Evolutionary conservation across 23 tunicate genomes (phyloP).

Genomic region (Botrylloides violaceus): DNA sequence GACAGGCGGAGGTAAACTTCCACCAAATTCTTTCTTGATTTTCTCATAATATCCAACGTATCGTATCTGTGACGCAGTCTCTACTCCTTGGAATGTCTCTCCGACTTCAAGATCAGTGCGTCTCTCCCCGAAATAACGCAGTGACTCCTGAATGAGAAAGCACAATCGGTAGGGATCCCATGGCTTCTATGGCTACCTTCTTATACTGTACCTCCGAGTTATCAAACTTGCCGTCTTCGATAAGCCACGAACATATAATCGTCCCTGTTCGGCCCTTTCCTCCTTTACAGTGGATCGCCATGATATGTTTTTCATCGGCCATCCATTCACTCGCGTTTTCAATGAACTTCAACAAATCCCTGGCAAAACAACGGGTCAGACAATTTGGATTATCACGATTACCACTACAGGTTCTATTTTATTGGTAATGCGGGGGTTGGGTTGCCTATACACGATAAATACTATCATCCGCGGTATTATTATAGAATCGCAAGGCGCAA

Average conservation of each 20-base stretch:
- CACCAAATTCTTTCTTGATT: slow-evolving; percentile 47
- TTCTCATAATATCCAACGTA: slow-evolving; percentile 90
- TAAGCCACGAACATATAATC: slow-evolving; percentile 73
- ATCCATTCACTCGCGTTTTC: slow-evolving; percentile 67
- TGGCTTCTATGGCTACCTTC: too few species aligned
- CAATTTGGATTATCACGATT: too few species aligned
- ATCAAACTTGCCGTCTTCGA: slow-evolving; percentile 57
- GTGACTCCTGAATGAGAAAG: slow-evolving; percentile 41
- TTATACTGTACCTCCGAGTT: slow-evolving; percentile 68
- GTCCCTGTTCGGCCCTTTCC: slow-evolving; percentile 99
- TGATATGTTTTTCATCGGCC: slow-evolving; percentile 36
- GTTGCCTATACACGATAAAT: too few species aligned
- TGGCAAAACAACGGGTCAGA: too few species aligned
- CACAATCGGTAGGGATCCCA: too few species aligned
- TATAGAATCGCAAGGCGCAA: too few species aligned
- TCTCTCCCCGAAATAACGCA: slow-evolving; percentile 77
- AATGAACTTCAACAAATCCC: slow-evolving; percentile 64
- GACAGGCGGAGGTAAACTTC: slow-evolving; percentile 32
- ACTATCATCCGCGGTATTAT: too few species aligned
- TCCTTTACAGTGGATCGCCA: slow-evolving; percentile 94
- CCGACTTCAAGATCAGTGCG: slow-evolving; percentile 86
- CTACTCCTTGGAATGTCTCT: slow-evolving; percentile 92
- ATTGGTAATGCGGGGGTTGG: too few species aligned
- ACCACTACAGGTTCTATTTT: too few species aligned
- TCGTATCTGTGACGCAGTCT: slow-evolving; percentile 93